Percentiles rank a stretch among this genome's conserved stretches.
phyloP scores from a whole-genome alignment of 2,113 vertebrate species.

The Glareola pratincola region DNA sequence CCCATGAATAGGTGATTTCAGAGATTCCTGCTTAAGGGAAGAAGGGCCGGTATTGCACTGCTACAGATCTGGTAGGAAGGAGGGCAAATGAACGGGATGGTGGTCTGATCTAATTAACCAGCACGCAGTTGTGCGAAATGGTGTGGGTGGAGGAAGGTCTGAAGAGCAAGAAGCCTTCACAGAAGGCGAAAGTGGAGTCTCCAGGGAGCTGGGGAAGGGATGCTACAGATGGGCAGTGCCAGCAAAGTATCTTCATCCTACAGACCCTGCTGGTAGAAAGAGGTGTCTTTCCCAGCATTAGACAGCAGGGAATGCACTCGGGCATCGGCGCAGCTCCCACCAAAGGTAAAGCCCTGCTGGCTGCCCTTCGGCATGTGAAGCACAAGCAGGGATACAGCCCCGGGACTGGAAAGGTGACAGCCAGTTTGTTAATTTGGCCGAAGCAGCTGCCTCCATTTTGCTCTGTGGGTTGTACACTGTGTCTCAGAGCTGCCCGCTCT shows the following conservation, averaged over 20 bases:
- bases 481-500: neutral
- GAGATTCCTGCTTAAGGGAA: neutral
- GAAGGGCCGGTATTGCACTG: neutral
- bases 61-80: neutral
- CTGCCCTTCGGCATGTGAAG: accelerated
- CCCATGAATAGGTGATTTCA: neutral
- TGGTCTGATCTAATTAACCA: neutral
- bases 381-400: neutral
- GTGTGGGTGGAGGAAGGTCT: neutral
- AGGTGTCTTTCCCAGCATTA: neutral
- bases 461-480: neutral
- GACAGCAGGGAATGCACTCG: neutral
- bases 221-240: neutral
- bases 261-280: neutral
- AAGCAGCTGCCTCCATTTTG: neutral
- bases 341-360: neutral
- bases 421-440: neutral
- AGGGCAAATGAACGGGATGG: neutral
- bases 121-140: neutral
- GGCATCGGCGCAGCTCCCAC: neutral
- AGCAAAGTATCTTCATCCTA: neutral
- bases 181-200: neutral
- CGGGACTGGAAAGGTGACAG: neutral
- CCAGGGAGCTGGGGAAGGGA: neutral
- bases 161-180: neutral